Percentiles rank a stretch among this genome's conserved stretches.
Conservation (phyloP, 2,888 invertebrate species). For the Zygothrica quintamaculata region DNA sequence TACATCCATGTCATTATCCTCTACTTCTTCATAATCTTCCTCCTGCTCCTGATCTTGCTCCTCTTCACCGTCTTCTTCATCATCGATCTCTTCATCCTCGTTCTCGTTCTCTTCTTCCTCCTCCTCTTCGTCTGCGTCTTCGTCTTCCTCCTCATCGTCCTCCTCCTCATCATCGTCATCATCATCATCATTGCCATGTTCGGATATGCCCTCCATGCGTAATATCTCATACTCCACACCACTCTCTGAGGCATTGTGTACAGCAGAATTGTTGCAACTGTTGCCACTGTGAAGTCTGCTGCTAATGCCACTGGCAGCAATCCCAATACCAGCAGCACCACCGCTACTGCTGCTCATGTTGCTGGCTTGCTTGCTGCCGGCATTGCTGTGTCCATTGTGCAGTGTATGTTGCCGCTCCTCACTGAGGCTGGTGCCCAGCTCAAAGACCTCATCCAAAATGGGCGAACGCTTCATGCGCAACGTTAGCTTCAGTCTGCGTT, state of each 20-base stretch:
- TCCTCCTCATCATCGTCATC: conserved; percentile 54
- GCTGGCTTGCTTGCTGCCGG: not conserved
- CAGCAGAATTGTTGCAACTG: conserved; percentile 12
- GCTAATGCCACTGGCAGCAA: not conserved
- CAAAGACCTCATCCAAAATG: conserved; percentile 92
- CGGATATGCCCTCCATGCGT: conserved; percentile 90
- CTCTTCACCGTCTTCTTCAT: no score
- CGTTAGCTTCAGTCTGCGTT: conserved; percentile 89
- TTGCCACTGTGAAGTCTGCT: conserved; percentile 14
- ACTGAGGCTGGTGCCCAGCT: conserved; percentile 90
- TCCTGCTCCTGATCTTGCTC: no score
- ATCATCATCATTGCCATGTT: conserved; percentile 81
- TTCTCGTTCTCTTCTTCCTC: conserved; percentile 12
- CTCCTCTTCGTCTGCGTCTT: conserved; percentile 20
- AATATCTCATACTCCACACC: conserved; percentile 92
- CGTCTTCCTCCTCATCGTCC: conserved; percentile 8
- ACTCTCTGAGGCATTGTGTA: conserved; percentile 12
- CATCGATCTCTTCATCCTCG: not conserved
- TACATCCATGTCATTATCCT: conserved; percentile 15
- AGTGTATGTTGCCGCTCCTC: conserved; percentile 85
- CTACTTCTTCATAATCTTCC: conserved; percentile 4
- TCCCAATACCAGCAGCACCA: not conserved
- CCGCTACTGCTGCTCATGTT: not conserved
- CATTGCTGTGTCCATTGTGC: conserved; percentile 48
- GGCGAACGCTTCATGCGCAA: conserved; percentile 94